Evolutionary conservation across 2,888 invertebrate species (phyloP).

Genomic region (Nasonovia ribisnigri): DNA sequence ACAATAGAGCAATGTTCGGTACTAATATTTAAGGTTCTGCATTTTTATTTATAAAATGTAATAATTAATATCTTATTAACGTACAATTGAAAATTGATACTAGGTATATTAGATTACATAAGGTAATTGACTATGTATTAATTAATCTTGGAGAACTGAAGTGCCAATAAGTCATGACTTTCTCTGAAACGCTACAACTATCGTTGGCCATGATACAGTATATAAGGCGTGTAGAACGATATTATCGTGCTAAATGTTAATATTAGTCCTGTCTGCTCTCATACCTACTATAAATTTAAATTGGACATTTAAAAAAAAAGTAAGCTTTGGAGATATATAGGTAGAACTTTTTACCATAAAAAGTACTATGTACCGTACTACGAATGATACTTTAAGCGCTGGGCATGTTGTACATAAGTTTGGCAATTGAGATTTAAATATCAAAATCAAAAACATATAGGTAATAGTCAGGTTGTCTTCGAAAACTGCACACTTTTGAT

Average conservation of each 20-base stretch:
- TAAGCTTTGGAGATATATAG: not conserved
- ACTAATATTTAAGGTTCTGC: not conserved
- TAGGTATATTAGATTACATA: not conserved
- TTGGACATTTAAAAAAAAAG: not conserved
- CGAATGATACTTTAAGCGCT: too few relatives aligned
- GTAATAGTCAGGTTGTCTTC: too few relatives aligned
- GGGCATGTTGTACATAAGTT: not conserved
- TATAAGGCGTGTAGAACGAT: not conserved
- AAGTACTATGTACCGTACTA: too few relatives aligned
- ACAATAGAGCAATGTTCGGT: not conserved
- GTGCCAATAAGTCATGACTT: not conserved
- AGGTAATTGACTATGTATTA: not conserved
- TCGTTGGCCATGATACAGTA: not conserved
- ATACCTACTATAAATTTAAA: not conserved
- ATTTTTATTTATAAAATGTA: not conserved
- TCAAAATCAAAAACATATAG: not conserved
- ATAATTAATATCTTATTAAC: not conserved
- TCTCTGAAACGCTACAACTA: not conserved
- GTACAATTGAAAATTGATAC: not conserved
- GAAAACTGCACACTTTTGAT: too few relatives aligned
- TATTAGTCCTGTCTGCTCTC: not conserved
- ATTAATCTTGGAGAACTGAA: not conserved
- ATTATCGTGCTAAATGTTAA: not conserved
- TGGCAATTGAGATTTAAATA: not conserved
- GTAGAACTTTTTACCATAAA: too few relatives aligned